phyloP scores from a whole-genome alignment of 2,797 vertebrate species.

The Parambassis ranga region DNA sequence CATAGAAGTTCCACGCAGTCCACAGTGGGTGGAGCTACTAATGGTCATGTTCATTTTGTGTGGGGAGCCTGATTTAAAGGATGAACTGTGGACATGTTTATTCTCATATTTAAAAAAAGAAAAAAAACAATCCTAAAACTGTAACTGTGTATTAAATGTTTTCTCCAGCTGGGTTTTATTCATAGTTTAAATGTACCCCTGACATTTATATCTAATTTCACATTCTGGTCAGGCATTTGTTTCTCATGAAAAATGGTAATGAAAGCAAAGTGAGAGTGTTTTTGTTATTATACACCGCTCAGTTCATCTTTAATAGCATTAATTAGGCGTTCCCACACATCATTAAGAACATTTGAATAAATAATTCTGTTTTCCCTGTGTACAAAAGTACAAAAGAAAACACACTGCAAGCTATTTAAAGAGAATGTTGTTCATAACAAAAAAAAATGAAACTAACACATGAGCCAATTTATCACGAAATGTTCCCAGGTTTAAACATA shows the following conservation, averaged over 20 bases:
- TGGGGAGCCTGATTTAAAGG: no score
- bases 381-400: conserved; percentile 17
- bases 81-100: no score
- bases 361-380: background rate
- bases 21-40: no score
- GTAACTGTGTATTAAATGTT: background rate
- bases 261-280: background rate
- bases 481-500: no score
- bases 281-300: background rate
- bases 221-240: background rate
- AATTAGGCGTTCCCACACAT: background rate
- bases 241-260: background rate
- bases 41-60: no score
- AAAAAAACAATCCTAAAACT: background rate
- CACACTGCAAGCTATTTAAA: background rate
- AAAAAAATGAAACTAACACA: background rate
- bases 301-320: background rate
- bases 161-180: background rate
- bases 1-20: no score
- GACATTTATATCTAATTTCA: background rate
- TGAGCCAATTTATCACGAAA: no score
- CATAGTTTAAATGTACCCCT: background rate
- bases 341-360: background rate
- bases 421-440: background rate
- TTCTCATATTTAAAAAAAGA: background rate